These are phyloP conservation scores for Cepaea nemoralis DNA, from an alignment of 1,140 invertebrate genomes.

Conservation along the genomic window DNA sequence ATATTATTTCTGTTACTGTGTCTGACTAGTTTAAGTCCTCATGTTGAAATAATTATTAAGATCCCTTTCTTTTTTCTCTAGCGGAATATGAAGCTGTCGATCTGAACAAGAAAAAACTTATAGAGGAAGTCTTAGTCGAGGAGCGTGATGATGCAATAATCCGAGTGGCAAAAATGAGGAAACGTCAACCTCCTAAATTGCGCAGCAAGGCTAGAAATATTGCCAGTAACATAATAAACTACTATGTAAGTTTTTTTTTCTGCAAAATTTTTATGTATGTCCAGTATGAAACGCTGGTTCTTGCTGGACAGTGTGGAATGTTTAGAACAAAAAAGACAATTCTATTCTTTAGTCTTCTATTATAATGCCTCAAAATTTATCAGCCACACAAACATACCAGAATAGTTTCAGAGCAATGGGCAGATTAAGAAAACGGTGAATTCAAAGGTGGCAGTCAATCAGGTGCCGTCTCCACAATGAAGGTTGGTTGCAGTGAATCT, in stretches of 20 bases:
- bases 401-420: no score
- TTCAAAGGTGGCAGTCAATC: no score
- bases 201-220: constrained; percentile 26
- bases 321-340: no score
- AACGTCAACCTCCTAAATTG: constrained; percentile 24
- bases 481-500: no score
- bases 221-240: constrained; percentile 6
- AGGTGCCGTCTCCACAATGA: no score
- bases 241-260: constrained; percentile 15
- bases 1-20: no score
- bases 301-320: background rate
- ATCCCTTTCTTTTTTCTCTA: background rate
- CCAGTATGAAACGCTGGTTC: background rate
- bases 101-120: constrained; percentile 5
- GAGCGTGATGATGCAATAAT: constrained; percentile 17
- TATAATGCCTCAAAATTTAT: no score
- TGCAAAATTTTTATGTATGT: background rate
- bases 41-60: no score
- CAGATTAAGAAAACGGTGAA: no score
- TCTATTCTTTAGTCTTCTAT: no score
- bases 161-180: constrained; percentile 19
- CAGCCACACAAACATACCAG: no score
- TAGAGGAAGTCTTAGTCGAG: constrained; percentile 22
- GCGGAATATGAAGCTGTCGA: constrained; percentile 10
- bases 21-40: no score